Evolutionary conservation across 2,797 vertebrate genomes (phyloP), one percentile per base, ranked within the genome.

Genomic region (Coranthus polyacanthus): DNA sequence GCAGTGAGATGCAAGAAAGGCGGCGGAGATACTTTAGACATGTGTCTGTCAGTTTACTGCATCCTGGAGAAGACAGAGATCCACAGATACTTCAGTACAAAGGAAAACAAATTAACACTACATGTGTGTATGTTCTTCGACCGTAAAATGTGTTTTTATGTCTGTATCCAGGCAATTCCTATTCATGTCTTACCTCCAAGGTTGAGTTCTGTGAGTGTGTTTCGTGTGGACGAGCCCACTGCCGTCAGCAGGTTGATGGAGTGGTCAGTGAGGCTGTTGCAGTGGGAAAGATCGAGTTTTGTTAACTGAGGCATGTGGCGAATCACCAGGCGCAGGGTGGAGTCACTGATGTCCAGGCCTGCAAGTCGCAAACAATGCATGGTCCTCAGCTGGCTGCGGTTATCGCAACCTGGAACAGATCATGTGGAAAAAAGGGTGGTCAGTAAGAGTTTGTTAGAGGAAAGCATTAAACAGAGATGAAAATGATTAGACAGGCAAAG

Each of bases 261-360:
- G 92, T 97, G 94, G 88, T 99, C 97, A 0, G 95, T 96, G 85
- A 99, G 92, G 85, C 95, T 94, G 86, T 94, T 95, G 93, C 98
- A 99, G 92, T 97, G 96, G 71, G 97, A 97, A 74, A 99, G 94
- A 92, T 99, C 98, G 53, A 99, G 95, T 74, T 95, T 96, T 34
- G 96, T 97, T 80, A 99, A 93, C 82, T 96, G 95, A 84, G 97
- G 97, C 96, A 98, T 98, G 86, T 98, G 97, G 76, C 97, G 96
- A 81, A 99, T 98, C 88, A 99, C 96, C 75, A 99, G 93, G 38
- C 97, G 95, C 82, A 99, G 92, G 1, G 97, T 98, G 70, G 96
- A 94, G 24, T 99, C 97, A 0, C 95, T 96, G 90, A 99, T 97
- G 88, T 99, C 97, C 81, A 99, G 92, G 52, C 97, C 97, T 0